These are phyloP conservation scores for Caenorhabditis tropicalis DNA, from an alignment of 1,140 invertebrate species.

Conservation along the genomic window DNA sequence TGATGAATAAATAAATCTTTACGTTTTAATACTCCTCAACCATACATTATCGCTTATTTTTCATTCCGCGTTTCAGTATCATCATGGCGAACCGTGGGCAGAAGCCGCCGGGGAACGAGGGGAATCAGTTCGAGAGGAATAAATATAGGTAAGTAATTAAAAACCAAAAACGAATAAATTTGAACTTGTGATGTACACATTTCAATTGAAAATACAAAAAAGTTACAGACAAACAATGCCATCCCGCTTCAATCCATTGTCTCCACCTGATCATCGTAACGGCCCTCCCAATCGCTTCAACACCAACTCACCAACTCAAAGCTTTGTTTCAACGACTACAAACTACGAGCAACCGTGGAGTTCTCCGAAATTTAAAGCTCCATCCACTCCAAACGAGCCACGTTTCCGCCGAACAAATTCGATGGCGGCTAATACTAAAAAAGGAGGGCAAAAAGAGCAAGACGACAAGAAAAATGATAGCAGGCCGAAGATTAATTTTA, in stretches of 20 bases:
- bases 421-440: background rate
- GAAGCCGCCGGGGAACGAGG: background rate
- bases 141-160: background rate
- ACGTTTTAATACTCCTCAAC: too few species aligned
- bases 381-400: background rate
- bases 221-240: constrained; percentile 30
- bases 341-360: constrained; percentile 7
- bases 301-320: background rate
- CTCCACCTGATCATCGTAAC: background rate
- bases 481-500: constrained; percentile 26
- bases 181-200: too few species aligned
- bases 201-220: background rate
- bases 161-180: background rate
- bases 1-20: too few species aligned
- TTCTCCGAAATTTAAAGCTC: background rate
- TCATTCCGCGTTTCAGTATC: background rate
- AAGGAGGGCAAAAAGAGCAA: background rate
- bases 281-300: background rate
- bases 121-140: background rate
- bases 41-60: too few species aligned
- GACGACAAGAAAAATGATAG: background rate
- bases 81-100: background rate
- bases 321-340: background rate
- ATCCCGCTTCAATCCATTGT: background rate
- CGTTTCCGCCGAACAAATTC: background rate